phyloP scores from a whole-genome alignment of 30 jellyfish, hydroid and myxozoan species.

The Turritopsis rubra region DNA sequence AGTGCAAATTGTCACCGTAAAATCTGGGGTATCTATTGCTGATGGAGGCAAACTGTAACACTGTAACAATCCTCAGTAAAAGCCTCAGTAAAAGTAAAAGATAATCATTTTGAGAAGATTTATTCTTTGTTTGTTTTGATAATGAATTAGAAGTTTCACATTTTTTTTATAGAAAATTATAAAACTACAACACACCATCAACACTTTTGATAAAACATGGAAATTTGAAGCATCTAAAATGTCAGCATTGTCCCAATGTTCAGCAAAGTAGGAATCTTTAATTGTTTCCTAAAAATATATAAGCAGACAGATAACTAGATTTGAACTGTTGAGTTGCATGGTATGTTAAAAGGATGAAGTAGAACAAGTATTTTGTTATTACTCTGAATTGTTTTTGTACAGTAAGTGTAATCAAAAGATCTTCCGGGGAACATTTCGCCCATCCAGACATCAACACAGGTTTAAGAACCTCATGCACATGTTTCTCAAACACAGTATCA shows the following conservation, averaged over 20 bases:
- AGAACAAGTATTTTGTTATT: too few species aligned
- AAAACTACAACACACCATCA: slow-evolving; percentile 21
- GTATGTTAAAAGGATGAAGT: too few species aligned
- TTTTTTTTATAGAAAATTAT: too few species aligned
- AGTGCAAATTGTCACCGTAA: too few species aligned
- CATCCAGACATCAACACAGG: slow-evolving; percentile 42
- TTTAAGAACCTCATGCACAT: slow-evolving; percentile 33
- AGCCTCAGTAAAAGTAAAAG: too few species aligned
- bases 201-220: slow-evolving; percentile 16
- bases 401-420: slow-evolving; percentile 45
- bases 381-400: slow-evolving; percentile 48
- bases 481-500: slow-evolving; percentile 21
- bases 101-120: too few species aligned
- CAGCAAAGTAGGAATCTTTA: not conserved
- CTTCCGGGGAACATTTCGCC: slow-evolving; percentile 59
- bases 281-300: not conserved
- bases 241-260: not conserved
- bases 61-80: too few species aligned
- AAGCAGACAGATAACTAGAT: not conserved
- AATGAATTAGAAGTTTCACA: too few species aligned
- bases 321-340: too few species aligned
- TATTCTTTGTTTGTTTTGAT: not conserved
- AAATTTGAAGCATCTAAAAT: not conserved
- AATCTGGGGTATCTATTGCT: too few species aligned
- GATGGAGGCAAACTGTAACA: too few species aligned